Evolutionary conservation across 2,113 vertebrate species (phyloP), one percentile per base, ranked within the genome.

Genomic region (Anhinga rufa): DNA sequence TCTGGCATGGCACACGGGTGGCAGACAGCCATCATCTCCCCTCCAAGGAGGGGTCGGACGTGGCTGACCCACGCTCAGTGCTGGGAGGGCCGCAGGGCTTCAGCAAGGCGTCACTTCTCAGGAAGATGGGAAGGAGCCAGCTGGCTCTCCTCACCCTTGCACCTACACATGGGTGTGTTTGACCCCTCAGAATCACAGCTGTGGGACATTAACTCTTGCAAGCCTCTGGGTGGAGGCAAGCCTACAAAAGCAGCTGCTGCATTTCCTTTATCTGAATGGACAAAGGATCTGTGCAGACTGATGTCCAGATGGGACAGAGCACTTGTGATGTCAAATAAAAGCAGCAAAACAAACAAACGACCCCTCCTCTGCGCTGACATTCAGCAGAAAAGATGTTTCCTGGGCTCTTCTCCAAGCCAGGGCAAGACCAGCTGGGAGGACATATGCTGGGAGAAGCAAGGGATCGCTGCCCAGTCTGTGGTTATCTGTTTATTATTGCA

Each of bases 61-160:
- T 1, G 38, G 32, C 13, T 1, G 6, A 31, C 34, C 36, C 36
- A 12, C 5, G 11, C 12, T 54, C n/a, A 3, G 44, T 34, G 70
- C 74, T 10, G 58, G 57, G 7, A 71, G 46, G 17, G 19, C 26
- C 26, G 6, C 5, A 4, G 3, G 18, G 17, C n/a, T 6, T 81
- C 69, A 26, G 44, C 26, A 6, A n/a, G 24, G 58, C 29, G 36
- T 19, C 20, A 1, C 4, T 44, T 44, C 51, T 9, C 3, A 14
- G 62, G 46, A 52, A 69, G 64, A 21, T 1, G 22, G 34, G 65
- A 11, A 61, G 26, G 31, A 42, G 54, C 26, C 1, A 4, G 12
- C 34, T 0, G 0, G 31, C 20, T 88, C 32, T 69, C n/a, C 60
- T 61, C 3, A 0, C 10, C 9, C 76, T 18, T 9, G 7, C 65